Conservation (phyloP, 53 echinoderm and acorn worm species). For the Holothuria leucospilota region DNA sequence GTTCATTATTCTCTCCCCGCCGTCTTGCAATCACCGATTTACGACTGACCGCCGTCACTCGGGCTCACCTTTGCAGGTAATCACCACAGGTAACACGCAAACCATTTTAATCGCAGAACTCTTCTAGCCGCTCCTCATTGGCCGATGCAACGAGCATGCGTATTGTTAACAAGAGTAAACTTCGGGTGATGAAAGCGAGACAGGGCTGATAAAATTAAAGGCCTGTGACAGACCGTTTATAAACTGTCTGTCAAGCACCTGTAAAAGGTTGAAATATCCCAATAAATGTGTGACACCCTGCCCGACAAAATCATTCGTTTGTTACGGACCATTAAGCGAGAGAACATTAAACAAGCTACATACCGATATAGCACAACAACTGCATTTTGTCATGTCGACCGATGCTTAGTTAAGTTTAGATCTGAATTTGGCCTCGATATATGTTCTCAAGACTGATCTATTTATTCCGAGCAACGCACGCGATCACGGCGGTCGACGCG, state of each 20-base stretch:
- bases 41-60: slow-evolving; percentile 11
- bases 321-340: slow-evolving; percentile 24
- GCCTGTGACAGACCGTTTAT: slow-evolving; percentile 10
- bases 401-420: not conserved
- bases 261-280: not conserved
- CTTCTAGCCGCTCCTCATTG: not conserved
- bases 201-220: not conserved
- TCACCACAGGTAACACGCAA: slow-evolving; percentile 18
- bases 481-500: no score
- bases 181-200: not conserved
- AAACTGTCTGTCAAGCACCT: slow-evolving; percentile 20
- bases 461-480: no score
- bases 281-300: slow-evolving; percentile 21
- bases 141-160: not conserved
- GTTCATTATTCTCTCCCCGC: not conserved
- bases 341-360: not conserved
- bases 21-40: not conserved
- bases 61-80: slow-evolving; percentile 30
- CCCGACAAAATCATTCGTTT: slow-evolving; percentile 24
- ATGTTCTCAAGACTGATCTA: no score
- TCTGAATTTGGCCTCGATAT: no score
- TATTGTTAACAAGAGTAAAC: not conserved
- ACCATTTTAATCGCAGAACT: no score
- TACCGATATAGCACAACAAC: not conserved
- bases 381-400: slow-evolving; percentile 18